phyloP scores from a whole-genome alignment of 2,888 invertebrate species.

The Oligia latruncula region DNA sequence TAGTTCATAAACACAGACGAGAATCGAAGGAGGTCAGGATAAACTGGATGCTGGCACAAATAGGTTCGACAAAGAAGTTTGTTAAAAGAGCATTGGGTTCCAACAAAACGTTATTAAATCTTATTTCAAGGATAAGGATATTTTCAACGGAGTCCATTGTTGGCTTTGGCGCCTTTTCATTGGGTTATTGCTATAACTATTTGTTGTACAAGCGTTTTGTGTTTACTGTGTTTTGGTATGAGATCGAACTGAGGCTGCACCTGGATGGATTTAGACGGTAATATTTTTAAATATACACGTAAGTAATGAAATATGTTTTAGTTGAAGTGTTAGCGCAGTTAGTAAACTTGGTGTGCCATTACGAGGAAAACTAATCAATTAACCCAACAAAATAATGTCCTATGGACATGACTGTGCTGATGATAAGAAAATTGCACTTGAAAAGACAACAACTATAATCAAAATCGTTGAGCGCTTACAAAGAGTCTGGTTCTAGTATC shows the following conservation, averaged over 20 bases:
- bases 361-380: background rate
- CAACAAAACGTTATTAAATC: conserved; percentile 88
- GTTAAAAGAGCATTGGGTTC: conserved; percentile 83
- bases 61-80: conserved; percentile 78
- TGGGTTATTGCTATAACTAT: conserved; percentile 65
- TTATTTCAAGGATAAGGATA: conserved; percentile 80
- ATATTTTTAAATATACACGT: background rate
- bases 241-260: conserved; percentile 34
- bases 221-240: conserved; percentile 35
- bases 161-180: conserved; percentile 76
- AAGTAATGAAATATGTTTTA: background rate
- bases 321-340: background rate
- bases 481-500: background rate
- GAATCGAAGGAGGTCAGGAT: conserved; percentile 58
- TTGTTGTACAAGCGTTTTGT: conserved; percentile 50
- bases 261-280: conserved; percentile 42
- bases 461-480: background rate
- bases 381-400: background rate
- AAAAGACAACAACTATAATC: background rate
- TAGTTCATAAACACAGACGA: conserved; percentile 2
- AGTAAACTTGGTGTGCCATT: background rate
- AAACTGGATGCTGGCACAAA: conserved; percentile 74
- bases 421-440: background rate
- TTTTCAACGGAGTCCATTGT: conserved; percentile 68
- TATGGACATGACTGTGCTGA: background rate